Base-by-base conservation (phyloP, 1,140 invertebrate species). In the Asbolus verrucosus region DNA sequence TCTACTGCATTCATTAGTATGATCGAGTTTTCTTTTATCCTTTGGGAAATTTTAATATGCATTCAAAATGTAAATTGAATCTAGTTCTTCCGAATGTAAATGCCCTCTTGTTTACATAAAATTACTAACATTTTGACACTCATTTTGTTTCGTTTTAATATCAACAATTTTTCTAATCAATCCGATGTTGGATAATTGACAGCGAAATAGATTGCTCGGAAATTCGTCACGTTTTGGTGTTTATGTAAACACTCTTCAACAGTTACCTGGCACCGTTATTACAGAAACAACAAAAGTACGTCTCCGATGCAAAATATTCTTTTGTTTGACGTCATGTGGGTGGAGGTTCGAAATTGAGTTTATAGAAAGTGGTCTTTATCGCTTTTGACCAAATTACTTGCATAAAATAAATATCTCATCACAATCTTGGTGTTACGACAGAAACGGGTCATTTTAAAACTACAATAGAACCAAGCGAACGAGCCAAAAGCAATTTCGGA, bases 11-110 rank as follows among this genome's bases (percentile, higher is more conserved):
- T 63, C 13, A 63, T 63, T 63, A 38, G 31, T 54, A 27, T 27
- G 46, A 54, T 54, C 21, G 46, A 21, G 33, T 36, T 11, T 36
- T 54, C 21, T 54, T 54, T 43, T 54, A 24, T 54, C 46, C 46
- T 54, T 27, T n/a, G 46, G 46, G 46, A 54, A 54, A 54, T 54
- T 54, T 54, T 54, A 54, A 54, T 54, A 54, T 54, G 46, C 46
- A 54, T 54, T 54, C 46, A 54, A 54, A 54, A 54, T 54, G 46
- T 54, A 54, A 54, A 54, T 54, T 24, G 27, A 54, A 30, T 54
- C 46, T 54, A 54, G 18, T 14, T 54, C 46, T 54, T 54, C 46
- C 21, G 46, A 54, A 54, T 54, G 21, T 54, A 54, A 54, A 54
- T 54, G 46, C 46, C 46, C 19, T 54, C 46, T 54, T 54, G 46